Percentiles rank a stretch among this genome's conserved stretches.
These are phyloP conservation scores for Pogonocichla stellata DNA, from an alignment of 2,113 vertebrate genomes.

Conservation along the genomic window DNA sequence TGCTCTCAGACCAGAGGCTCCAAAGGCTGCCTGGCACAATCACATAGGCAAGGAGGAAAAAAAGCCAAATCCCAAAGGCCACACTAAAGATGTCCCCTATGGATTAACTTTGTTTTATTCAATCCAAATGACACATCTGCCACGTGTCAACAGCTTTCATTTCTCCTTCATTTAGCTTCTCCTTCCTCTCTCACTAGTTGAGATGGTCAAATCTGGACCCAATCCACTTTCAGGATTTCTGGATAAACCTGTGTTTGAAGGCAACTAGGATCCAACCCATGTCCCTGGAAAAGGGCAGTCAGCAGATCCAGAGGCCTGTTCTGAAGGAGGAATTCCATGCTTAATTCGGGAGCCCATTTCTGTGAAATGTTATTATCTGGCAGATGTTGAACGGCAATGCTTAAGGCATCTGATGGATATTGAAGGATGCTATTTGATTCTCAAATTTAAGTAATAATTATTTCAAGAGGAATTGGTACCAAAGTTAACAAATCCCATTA, in stretches of 20 bases:
- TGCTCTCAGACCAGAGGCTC: background rate
- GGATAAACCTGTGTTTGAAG: background rate
- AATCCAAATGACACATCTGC: constrained; percentile 27
- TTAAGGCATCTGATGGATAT: background rate
- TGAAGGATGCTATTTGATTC: background rate
- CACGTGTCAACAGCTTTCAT: background rate
- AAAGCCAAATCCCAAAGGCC: background rate
- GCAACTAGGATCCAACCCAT: background rate
- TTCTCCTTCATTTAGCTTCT: background rate
- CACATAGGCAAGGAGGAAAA: background rate
- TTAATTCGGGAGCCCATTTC: background rate
- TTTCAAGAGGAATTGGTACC: background rate
- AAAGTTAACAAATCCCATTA: background rate
- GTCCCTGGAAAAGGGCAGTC: background rate
- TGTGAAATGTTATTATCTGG: background rate
- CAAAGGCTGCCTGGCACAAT: background rate
- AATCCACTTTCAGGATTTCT: background rate
- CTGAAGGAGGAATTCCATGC: background rate
- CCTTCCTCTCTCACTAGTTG: background rate
- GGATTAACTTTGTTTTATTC: background rate
- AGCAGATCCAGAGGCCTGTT: background rate
- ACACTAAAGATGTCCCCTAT: background rate
- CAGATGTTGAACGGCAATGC: background rate
- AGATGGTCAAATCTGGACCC: background rate
- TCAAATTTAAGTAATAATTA: background rate